Conservation (phyloP, 35 echinoderm and acorn worm genomes). For the Diadema setosum region DNA sequence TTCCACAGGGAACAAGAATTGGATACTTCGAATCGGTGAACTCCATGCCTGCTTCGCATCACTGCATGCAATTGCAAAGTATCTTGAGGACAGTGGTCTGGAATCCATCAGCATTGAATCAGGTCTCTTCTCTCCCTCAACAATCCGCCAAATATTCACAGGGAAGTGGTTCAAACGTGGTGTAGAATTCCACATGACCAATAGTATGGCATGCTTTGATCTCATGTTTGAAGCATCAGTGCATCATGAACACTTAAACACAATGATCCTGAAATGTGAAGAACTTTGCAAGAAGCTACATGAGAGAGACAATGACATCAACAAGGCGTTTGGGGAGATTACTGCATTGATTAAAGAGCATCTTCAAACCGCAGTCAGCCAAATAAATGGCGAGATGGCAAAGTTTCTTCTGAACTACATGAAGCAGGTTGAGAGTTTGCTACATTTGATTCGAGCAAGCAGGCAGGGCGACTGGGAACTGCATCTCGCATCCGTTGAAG, state of each 20-base stretch:
- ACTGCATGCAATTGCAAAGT: constrained; percentile 30
- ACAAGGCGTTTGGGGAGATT: not conserved
- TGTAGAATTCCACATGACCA: constrained; percentile 34
- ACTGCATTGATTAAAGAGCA: not conserved
- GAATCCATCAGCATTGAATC: constrained; percentile 26
- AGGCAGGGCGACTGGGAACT: constrained; percentile 31
- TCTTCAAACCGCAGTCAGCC: not conserved
- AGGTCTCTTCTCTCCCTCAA: constrained; percentile 44
- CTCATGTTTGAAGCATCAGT: constrained; percentile 19
- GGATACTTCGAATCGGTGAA: constrained; percentile 14
- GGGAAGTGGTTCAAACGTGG: constrained; percentile 34
- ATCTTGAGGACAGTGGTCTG: constrained; percentile 1
- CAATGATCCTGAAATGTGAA: not conserved
- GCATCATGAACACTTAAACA: not conserved
- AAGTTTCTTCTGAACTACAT: constrained; percentile 32
- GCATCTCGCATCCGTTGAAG: not conserved
- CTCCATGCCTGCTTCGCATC: constrained; percentile 27
- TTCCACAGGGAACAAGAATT: not conserved
- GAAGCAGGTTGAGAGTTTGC: constrained; percentile 44
- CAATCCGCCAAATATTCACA: constrained; percentile 19
- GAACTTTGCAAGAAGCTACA: constrained; percentile 9
- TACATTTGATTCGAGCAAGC: constrained; percentile 39
- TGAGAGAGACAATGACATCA: not conserved
- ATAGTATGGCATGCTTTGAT: constrained; percentile 25
- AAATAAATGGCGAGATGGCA: not conserved